A percentile compares a stretch with the other conserved stretches of the same genome.
These are phyloP conservation scores for Myopa tessellatipennis DNA, from an alignment of 2,888 invertebrate species.

Conservation along the genomic window DNA sequence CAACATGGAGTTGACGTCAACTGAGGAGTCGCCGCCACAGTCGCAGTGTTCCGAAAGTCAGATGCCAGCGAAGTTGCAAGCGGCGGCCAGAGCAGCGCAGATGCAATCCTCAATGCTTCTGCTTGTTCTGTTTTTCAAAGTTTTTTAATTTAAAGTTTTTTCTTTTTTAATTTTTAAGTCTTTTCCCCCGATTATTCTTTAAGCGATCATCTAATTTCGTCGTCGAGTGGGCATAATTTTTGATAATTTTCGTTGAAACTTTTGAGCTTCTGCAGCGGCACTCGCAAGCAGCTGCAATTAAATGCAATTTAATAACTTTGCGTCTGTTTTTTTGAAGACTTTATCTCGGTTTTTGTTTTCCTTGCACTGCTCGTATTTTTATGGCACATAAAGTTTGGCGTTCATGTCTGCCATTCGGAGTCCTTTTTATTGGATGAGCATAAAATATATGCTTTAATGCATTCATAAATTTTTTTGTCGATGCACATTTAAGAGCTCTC, in stretches of 20 bases:
- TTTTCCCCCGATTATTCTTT: background rate
- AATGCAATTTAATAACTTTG: background rate
- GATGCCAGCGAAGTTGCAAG: background rate
- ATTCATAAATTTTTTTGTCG: too few species aligned
- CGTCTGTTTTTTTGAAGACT: background rate
- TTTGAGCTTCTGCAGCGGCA: background rate
- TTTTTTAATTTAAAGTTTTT: background rate
- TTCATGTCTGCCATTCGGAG: too few species aligned
- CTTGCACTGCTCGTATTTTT: too few species aligned
- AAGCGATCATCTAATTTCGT: slow-evolving; percentile 1
- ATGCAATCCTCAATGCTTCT: background rate
- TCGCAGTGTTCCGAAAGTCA: background rate
- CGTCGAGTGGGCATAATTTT: background rate
- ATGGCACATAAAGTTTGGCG: too few species aligned
- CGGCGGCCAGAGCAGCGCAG: background rate
- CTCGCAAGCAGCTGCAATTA: slow-evolving; percentile 10
- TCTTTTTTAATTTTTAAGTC: background rate
- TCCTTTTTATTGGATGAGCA: too few species aligned
- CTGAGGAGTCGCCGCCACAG: background rate
- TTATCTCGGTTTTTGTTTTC: background rate
- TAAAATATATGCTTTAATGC: too few species aligned
- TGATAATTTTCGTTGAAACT: background rate
- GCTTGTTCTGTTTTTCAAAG: background rate
- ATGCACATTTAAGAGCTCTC: too few species aligned
- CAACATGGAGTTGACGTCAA: background rate